Evolutionary conservation across 2,888 invertebrate genomes (phyloP), one percentile per base, ranked within the genome.

Genomic region (Drosophila atroscutellata): DNA sequence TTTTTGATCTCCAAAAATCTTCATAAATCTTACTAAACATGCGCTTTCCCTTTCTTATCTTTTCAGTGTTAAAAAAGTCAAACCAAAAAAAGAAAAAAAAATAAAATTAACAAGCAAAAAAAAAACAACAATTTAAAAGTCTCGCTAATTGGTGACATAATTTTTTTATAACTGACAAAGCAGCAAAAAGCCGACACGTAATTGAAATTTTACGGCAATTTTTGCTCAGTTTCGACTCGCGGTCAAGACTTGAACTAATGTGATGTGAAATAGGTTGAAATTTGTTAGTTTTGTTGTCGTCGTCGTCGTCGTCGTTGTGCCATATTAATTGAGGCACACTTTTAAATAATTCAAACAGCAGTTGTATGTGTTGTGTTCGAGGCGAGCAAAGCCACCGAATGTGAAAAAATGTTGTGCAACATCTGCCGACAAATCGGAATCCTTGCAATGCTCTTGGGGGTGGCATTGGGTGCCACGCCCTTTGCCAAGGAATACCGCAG

Each of bases 401-500:
- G 68, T 80, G 72, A 84, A 82, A 70, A 55, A 55, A 55, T 55
- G 54, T 36, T 86, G 71, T 76, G 72, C 65, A 62, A 70, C 50
- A 30, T 68, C 15, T 67, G 62, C 45, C 37, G 62, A 37, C 63
- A 72, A 58, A 59, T 75, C 20, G 57, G 71, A 36, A 50, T 80
- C 39, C 42, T 85, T 59, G 26, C 71, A 20, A 57, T 82, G 67
- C 45, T 83, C 18, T 36, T 75, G 49, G 68, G 80, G 66, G 80
- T 74, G 67, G 72, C 79, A 20, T 39, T 71, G 59, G 83, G 81
- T 32, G 86, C 86, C 72, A 72, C 81, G 30, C 86, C 90, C 55
- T 90, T 88, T 77, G 85, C 86, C 55, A 91, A 89, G 72, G 84
- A 91, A 60, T 80, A 88, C 65, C 90, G 89, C 74, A 91, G 83